Evolutionary conservation across 2,888 invertebrate species (phyloP), one percentile per base, ranked within the genome.

Genomic region (Pasiphila rectangulata): DNA sequence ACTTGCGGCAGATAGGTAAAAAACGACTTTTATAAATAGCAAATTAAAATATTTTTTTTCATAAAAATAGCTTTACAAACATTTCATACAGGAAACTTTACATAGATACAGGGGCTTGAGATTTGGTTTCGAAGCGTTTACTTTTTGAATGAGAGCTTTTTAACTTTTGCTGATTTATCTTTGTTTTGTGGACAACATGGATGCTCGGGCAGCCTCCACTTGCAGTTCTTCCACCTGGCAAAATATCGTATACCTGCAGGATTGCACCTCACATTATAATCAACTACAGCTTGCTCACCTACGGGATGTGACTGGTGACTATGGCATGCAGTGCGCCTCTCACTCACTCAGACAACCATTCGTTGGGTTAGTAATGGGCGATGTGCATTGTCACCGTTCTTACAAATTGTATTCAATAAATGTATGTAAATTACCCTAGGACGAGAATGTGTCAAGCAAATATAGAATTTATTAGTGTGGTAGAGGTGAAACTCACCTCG

Each of bases 191-290:
- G 91, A 91, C 87, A 91, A 90, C 89, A 92, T 89, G 83, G 90
- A 88, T 81, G 91, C 91, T 89, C 92, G 90, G 83, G 93, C 91
- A 84, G 91, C 93, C 90, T 93, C 93, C 86, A 93, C 91, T 91
- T 94, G 93, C 89, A 93, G 92, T 90, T 94, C 94, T 90, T 94
- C 94, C 93, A 94, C 93, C 91, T 94, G 94, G 91, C 93, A 94
- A 92, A 94, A 94, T 90, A 94, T 93, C 90, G 94, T 92, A 91
- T 94, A 94, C 91, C 92, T 92, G 91, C 88, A 87, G 89, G 87
- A 88, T 88, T 88, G 86, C 81, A 88, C 86, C 86, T 85, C 69
- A 86, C 66, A 86, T 88, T 88, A 88, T 87, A 86, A 85, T 88
- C 75, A 84, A 77, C 87, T 88, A 87, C 86, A 75, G 81, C 79